Evolutionary conservation across 2,113 vertebrate genomes (phyloP), one percentile per base, ranked within the genome.

Genomic region (Eleginops maclovinus): DNA sequence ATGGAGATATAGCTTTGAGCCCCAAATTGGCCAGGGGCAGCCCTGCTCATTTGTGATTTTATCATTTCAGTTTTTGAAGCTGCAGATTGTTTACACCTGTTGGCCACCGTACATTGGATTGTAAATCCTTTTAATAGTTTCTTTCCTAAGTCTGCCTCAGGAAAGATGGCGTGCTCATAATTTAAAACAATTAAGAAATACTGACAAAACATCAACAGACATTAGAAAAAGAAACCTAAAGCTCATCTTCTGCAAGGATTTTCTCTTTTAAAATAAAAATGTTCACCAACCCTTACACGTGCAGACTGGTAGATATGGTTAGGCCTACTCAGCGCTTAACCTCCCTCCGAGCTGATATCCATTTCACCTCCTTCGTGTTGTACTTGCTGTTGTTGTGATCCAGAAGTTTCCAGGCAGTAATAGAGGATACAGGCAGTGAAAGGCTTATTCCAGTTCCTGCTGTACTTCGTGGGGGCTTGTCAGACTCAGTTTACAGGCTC

Each of bases 291-390:
- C 56, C 24, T 40, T 0, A 1, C 44, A 43, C 58, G 55, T 55
- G 41, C 24, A 10, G 24, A 74, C 59, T 26, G 6, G 15, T 5
- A 16, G 49, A 79, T 72, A 65, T 51, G 60, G 73, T 78, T n/a
- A n/a, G n/a, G n/a, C n/a, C n/a, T 80, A 60, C 73, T 58, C 43
- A 71, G 15, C 4, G 44, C 67, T 74, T 79, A 81, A 86, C 84
- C 84, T 78, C 72, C n/a, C 58, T 50, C 66, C 75, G 83, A 84
- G 81, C 74, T 83, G 71, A 87, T 87, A 72, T 79, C 75, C 76
- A 82, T 79, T 82, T 79, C 68, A 55, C 55, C 74, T 70, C 53
- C 81, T 83, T 82, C 77, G 79, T 81, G 83, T 86, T 85, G 59
- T 68, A 60, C 67, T 67, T 28, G 50, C 75, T 84, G 75, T 62